Conservation (phyloP, 2,888 invertebrate genomes). For the Lepeophtheirus nordmannii region DNA sequence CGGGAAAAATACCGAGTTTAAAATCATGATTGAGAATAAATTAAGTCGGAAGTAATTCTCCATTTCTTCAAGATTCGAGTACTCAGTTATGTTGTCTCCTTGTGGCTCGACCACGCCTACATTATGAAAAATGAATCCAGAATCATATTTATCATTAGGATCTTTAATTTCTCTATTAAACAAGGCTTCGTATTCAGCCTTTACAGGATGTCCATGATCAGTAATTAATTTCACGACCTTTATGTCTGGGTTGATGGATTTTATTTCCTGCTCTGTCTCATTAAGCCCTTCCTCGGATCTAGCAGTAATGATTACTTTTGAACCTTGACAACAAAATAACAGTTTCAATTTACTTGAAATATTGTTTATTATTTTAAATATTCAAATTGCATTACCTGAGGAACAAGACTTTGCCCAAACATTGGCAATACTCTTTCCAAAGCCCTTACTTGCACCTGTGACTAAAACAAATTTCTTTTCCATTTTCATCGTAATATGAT, state of each 20-base stretch:
- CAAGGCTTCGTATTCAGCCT: neutral
- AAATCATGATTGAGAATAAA: conserved; percentile 11
- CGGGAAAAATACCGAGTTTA: conserved; percentile 15
- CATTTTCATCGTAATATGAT: neutral
- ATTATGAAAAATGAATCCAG: conserved; percentile 11
- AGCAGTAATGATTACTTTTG: neutral
- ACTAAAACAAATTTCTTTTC: conserved; percentile 32
- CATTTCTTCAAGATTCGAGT: conserved; percentile 13
- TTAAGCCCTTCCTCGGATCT: neutral
- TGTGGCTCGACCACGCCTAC: conserved; percentile 11
- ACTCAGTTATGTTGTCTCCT: neutral
- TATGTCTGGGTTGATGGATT: neutral
- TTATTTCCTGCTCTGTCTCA: neutral
- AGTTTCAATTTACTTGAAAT: too few species aligned
- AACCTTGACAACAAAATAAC: neutral
- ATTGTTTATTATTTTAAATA: too few species aligned
- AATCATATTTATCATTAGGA: neutral
- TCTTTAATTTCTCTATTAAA: neutral
- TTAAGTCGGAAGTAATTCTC: conserved; percentile 15
- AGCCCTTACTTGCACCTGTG: conserved; percentile 36
- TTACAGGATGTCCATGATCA: neutral
- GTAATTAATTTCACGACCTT: neutral
- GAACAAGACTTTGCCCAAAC: conserved; percentile 29
- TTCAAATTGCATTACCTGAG: neutral
- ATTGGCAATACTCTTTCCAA: conserved; percentile 33